Conservation (phyloP, 2,888 invertebrate species). For the Dorcus hopei region DNA sequence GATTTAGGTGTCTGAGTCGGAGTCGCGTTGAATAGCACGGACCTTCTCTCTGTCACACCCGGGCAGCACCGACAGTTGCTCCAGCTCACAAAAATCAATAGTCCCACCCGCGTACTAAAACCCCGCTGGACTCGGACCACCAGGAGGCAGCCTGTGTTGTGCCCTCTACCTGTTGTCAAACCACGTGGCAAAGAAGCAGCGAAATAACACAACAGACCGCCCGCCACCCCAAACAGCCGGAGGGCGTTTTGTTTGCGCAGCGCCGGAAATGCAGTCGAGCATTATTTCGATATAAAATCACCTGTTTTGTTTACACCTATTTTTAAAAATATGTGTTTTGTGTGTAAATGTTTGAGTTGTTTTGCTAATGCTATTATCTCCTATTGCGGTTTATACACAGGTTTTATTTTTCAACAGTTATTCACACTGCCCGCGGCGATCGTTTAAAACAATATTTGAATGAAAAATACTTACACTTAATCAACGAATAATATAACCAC, state of each 20-base stretch:
- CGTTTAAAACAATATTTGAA: too few relatives aligned
- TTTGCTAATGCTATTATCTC: too few relatives aligned
- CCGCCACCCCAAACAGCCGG: background rate
- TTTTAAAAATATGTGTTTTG: background rate
- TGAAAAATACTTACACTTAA: too few relatives aligned
- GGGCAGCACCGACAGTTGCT: conserved; percentile 34
- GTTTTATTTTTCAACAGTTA: too few relatives aligned
- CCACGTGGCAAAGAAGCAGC: background rate
- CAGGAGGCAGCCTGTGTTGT: background rate
- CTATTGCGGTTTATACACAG: too few relatives aligned
- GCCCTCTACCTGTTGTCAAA: background rate
- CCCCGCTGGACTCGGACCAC: background rate
- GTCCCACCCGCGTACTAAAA: conserved; percentile 33
- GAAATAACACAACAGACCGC: background rate
- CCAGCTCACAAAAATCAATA: conserved; percentile 41
- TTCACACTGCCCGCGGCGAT: too few relatives aligned
- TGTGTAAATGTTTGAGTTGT: background rate
- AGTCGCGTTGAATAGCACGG: background rate
- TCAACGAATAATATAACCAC: too few relatives aligned
- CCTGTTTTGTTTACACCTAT: conserved; percentile 9
- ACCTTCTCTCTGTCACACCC: conserved; percentile 22
- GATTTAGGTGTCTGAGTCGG: background rate
- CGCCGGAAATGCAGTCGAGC: background rate
- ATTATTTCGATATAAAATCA: conserved; percentile 2
- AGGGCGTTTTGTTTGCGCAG: background rate